Evolutionary conservation across 92 coral and sea anemone species (phyloP).

Genomic region (Actinernus sp.): DNA sequence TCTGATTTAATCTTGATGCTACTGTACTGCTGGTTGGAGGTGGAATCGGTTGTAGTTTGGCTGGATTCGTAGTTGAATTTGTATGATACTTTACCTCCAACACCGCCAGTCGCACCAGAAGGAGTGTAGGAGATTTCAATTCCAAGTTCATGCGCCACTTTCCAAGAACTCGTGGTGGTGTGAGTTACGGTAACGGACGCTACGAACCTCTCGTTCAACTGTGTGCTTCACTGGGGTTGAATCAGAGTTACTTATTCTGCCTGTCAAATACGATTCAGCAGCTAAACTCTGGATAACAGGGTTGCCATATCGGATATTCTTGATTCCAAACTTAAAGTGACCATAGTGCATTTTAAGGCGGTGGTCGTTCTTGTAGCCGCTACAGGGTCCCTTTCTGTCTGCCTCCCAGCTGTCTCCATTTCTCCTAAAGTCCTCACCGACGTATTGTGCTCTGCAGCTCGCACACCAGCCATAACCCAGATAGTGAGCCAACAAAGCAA

Average conservation of each 20-base stretch:
- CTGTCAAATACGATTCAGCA: conserved; percentile 47
- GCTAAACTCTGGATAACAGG: conserved; percentile 50
- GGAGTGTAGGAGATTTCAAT: conserved; percentile 59
- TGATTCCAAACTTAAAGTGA: conserved; percentile 59
- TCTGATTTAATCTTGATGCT: conserved; percentile 25
- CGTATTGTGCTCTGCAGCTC: conserved; percentile 65
- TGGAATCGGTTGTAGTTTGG: conserved; percentile 32
- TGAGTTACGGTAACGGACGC: conserved; percentile 69
- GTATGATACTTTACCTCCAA: conserved; percentile 24
- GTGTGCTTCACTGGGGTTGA: conserved; percentile 21
- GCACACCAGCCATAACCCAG: conserved; percentile 80
- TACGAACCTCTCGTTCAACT: conserved; percentile 50
- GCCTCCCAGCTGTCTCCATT: conserved; percentile 79
- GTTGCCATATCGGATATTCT: conserved; percentile 50
- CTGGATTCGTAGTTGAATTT: conserved; percentile 21
- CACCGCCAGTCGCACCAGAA: conserved; percentile 54
- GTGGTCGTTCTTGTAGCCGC: conserved; percentile 59
- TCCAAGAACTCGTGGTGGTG: conserved; percentile 72
- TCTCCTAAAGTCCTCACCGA: conserved; percentile 76
- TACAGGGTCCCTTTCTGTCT: conserved; percentile 49
- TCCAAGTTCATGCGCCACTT: conserved; percentile 53
- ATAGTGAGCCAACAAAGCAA: conserved; percentile 53
- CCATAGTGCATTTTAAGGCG: conserved; percentile 68
- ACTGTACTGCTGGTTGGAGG: conserved; percentile 39
- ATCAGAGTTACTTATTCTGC: conserved; percentile 43